Evolutionary conservation across 2,888 invertebrate genomes (phyloP), one percentile per base, ranked within the genome.

Genomic region (Drosophila kuntzei): DNA sequence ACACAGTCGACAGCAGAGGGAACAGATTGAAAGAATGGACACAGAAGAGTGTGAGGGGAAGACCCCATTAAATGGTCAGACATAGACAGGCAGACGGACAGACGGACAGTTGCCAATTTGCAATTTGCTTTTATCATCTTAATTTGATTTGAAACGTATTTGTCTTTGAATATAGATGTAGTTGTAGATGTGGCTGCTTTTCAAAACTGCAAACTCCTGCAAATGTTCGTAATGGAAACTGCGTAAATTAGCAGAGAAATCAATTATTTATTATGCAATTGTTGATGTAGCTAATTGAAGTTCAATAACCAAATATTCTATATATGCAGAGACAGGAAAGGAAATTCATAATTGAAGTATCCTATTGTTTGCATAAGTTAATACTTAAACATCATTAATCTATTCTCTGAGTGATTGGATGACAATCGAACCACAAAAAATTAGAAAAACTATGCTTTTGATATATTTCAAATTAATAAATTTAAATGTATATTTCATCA

Each of bases 71-170:
- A 36, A 36, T 22, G 32, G 44, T 32, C 18, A 37, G n/a, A 47
- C 6, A 43, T 7, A 8, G 37, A 39, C 27, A 4, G 37, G 37
- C 36, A 12, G 50, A 14, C 9, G 2, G 36, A 22, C 27, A 27
- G 29, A n/a, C 29, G 3, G 37, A 61, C 47, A 67, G 53, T 70
- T 79, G 85, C 67, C 89, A 79, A 74, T 85, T 85, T 87, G 76
- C 82, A 83, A 89, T 87, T 89, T 87, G 82, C 86, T 81, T 89
- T 87, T 89, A 84, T 81, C 88, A 85, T 73, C 86, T 89, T 87
- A 89, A 84, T 84, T 84, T 81, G 80, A 79, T 87, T 84, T 89
- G 82, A 65, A 67, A 71, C 55, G 57, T 84, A 61, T 80, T 89
- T 89, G 87, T 53, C 55, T 70, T 59, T 58, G 53, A 20, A 32